phyloP scores from a whole-genome alignment of 2,888 invertebrate species.

The Callosobruchus maculatus region DNA sequence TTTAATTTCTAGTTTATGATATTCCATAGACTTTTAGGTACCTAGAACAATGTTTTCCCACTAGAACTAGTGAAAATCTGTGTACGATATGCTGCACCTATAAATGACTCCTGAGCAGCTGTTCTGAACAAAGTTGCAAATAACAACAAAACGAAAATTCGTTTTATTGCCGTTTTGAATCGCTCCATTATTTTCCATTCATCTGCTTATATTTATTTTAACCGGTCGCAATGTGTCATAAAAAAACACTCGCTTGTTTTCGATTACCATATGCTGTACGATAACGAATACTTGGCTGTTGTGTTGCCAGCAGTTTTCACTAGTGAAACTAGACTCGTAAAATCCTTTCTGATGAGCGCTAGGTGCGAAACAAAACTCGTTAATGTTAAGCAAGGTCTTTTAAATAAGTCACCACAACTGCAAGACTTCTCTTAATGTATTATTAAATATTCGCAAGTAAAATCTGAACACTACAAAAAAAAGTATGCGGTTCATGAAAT shows the following conservation, averaged over 20 bases:
- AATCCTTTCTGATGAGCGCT: not conserved
- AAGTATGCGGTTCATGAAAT: too few relatives aligned
- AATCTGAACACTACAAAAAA: too few relatives aligned
- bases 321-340: not conserved
- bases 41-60: too few relatives aligned
- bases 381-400: not conserved
- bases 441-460: too few relatives aligned
- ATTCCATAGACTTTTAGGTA: too few relatives aligned
- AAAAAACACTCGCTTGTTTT: not conserved
- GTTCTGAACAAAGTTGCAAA: conserved; percentile 17
- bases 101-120: not conserved
- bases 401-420: not conserved
- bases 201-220: not conserved
- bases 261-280: not conserved
- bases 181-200: conserved; percentile 9
- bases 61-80: too few relatives aligned
- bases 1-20: too few relatives aligned
- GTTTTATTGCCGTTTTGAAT: conserved; percentile 14
- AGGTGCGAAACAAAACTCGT: not conserved
- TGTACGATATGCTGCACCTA: too few relatives aligned
- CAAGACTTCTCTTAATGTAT: too few relatives aligned
- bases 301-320: not conserved
- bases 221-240: not conserved
- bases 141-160: conserved; percentile 13
- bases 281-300: not conserved